A percentile compares a stretch with the other conserved stretches of the same genome.
These are phyloP conservation scores for Actinernus sp. DNA, from an alignment of 92 coral and sea anemone species.

Conservation along the genomic window DNA sequence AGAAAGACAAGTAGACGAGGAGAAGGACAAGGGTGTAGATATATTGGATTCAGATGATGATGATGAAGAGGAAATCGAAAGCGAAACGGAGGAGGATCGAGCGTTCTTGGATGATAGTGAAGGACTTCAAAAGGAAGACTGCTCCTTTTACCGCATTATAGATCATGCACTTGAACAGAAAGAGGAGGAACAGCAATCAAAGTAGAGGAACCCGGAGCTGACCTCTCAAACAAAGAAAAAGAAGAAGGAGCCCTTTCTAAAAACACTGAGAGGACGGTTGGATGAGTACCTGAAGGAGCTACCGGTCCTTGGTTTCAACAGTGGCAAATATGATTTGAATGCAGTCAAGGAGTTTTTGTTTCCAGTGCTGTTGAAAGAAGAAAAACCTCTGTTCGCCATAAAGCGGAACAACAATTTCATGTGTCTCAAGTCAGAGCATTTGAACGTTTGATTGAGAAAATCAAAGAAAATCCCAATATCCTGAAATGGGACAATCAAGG, in stretches of 20 bases:
- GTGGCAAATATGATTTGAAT: slow-evolving; percentile 33
- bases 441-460: no score
- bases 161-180: background rate
- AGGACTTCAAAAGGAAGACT: background rate
- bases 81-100: slow-evolving; percentile 25
- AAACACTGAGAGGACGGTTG: slow-evolving; percentile 3
- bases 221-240: background rate
- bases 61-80: slow-evolving; percentile 22
- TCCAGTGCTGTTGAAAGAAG: background rate
- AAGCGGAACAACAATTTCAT: slow-evolving; percentile 17
- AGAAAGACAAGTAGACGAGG: background rate
- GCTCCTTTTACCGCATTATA: slow-evolving; percentile 1
- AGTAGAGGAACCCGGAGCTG: background rate
- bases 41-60: slow-evolving; percentile 5
- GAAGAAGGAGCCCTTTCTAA: slow-evolving; percentile 7
- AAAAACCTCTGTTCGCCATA: background rate
- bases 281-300: slow-evolving; percentile 27
- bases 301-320: slow-evolving; percentile 38
- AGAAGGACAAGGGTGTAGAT: background rate
- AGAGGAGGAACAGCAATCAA: background rate
- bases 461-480: slow-evolving; percentile 25
- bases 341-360: slow-evolving; percentile 23
- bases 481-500: slow-evolving; percentile 44
- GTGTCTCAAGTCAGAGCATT: slow-evolving; percentile 30
- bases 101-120: slow-evolving; percentile 3